These are phyloP conservation scores for Cerceris ruficornis DNA, from an alignment of 2,888 invertebrate genomes.

Conservation along the genomic window DNA sequence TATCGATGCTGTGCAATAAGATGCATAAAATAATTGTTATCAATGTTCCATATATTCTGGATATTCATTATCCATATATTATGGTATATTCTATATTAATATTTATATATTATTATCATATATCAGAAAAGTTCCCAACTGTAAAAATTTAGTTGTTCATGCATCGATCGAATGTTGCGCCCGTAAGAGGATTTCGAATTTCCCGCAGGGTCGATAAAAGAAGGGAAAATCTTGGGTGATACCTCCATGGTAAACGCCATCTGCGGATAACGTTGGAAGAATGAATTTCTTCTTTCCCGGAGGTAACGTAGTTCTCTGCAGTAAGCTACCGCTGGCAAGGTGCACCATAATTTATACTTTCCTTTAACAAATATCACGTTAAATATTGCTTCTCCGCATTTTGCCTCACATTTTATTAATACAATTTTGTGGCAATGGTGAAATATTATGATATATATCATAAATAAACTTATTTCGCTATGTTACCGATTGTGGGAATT, in stretches of 20 bases:
- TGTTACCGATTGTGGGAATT: no score
- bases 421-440: no score
- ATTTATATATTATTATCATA: no score
- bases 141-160: neutral
- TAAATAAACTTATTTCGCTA: no score
- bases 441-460: no score
- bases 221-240: slow-evolving; percentile 11
- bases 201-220: slow-evolving; percentile 27
- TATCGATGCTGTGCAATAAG: no score
- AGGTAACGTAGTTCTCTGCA: slow-evolving; percentile 56
- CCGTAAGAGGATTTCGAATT: neutral
- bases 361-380: neutral
- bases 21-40: no score
- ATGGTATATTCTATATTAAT: no score
- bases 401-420: no score
- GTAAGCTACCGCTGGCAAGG: slow-evolving; percentile 25
- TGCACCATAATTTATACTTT: neutral
- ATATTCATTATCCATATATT: no score
- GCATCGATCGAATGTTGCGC: neutral
- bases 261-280: slow-evolving; percentile 11
- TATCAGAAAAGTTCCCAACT: no score
- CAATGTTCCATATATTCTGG: no score
- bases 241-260: slow-evolving; percentile 34
- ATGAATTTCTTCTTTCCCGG: neutral
- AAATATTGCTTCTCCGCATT: neutral